Percentiles rank a stretch among this genome's conserved stretches.
Evolutionary conservation across 2,113 vertebrate genomes (phyloP).

Genomic region (Piliocolobus tephrosceles): DNA sequence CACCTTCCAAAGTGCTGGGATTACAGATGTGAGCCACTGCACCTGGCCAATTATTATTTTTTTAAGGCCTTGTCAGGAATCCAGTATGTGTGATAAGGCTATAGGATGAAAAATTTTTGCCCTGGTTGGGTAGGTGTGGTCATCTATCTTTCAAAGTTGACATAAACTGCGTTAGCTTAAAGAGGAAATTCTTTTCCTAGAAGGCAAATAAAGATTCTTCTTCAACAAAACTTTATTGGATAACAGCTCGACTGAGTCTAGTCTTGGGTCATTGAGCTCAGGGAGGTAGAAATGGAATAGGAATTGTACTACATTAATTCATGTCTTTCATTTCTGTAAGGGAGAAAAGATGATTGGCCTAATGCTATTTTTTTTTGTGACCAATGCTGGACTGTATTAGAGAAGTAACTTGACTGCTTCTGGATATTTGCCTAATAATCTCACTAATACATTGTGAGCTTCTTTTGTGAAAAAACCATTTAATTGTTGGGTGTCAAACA

Average conservation of each 20-base stretch:
- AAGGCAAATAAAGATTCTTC: background rate
- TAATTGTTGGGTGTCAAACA: constrained; percentile 20
- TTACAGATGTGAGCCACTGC: too few relatives aligned
- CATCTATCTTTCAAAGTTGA: background rate
- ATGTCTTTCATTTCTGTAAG: background rate
- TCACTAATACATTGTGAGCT: background rate
- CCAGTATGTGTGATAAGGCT: background rate
- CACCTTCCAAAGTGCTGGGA: too few relatives aligned
- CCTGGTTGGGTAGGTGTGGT: background rate
- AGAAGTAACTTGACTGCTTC: background rate
- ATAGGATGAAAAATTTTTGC: background rate
- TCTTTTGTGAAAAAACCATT: constrained; percentile 5
- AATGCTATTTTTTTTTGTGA: background rate
- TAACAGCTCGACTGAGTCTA: background rate
- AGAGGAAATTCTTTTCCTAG: constrained; percentile 11
- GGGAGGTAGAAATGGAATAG: constrained; percentile 1
- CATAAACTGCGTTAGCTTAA: background rate
- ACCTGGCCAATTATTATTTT: background rate
- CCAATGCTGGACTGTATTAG: background rate
- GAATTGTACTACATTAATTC: constrained; percentile 39
- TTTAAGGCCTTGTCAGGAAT: constrained; percentile 16
- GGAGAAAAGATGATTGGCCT: background rate
- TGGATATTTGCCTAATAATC: background rate
- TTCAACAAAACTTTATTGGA: constrained; percentile 39
- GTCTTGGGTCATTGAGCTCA: background rate